Conservation (phyloP, 1,140 invertebrate genomes). For the Andrena cerasifolii region DNA sequence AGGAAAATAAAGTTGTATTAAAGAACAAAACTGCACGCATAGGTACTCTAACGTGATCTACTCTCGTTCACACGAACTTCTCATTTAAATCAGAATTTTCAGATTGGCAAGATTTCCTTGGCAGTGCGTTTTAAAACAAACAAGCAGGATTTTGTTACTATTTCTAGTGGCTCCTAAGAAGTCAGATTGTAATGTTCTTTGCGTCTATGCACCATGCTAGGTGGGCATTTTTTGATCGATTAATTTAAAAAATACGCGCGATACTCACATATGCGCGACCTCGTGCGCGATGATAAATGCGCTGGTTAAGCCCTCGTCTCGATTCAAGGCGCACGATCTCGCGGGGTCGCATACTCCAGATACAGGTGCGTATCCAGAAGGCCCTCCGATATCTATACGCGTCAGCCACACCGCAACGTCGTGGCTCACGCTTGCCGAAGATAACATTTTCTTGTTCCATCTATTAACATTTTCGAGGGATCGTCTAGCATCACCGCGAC, state of each 20-base stretch:
- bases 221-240: too few relatives aligned
- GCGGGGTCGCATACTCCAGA: slow-evolving; percentile 88
- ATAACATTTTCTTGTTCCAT: slow-evolving; percentile 87
- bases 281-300: slow-evolving; percentile 93
- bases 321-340: slow-evolving; percentile 89
- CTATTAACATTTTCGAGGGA: slow-evolving; percentile 90
- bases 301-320: slow-evolving; percentile 90
- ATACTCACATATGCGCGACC: slow-evolving; percentile 89
- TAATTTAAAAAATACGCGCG: background rate
- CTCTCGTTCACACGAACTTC: too few relatives aligned
- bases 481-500: slow-evolving; percentile 86
- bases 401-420: slow-evolving; percentile 90
- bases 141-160: too few relatives aligned
- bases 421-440: slow-evolving; percentile 83
- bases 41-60: too few relatives aligned
- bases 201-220: too few relatives aligned
- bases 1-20: too few relatives aligned
- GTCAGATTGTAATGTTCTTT: too few relatives aligned
- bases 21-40: too few relatives aligned
- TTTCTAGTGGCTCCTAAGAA: too few relatives aligned
- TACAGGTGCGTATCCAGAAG: slow-evolving; percentile 91
- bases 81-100: too few relatives aligned
- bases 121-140: too few relatives aligned
- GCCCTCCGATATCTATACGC: slow-evolving; percentile 87
- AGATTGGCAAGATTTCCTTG: too few relatives aligned